Conservation (phyloP, 2,113 vertebrate species). For the Phyllostomus discolor region DNA sequence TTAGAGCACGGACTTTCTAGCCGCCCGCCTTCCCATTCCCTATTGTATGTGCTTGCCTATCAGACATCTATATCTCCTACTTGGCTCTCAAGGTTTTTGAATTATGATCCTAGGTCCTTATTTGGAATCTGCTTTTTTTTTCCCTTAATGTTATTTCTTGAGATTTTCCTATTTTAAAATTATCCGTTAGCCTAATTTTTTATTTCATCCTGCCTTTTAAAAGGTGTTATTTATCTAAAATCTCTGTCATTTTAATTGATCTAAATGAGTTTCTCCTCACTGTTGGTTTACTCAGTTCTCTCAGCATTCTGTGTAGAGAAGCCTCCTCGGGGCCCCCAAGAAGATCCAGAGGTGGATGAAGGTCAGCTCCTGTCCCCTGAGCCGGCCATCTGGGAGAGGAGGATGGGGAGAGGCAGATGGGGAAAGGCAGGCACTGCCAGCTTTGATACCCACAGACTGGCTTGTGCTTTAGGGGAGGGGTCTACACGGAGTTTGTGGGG, state of each 20-base stretch:
- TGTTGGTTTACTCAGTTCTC: neutral
- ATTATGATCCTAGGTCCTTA: neutral
- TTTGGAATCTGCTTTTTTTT: constrained; percentile 25
- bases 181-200: constrained; percentile 1
- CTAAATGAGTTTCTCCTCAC: neutral
- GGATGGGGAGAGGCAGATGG: neutral
- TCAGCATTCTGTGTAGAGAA: neutral
- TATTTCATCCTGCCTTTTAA: constrained; percentile 44
- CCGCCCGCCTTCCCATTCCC: neutral
- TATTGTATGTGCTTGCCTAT: neutral
- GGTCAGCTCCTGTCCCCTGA: neutral
- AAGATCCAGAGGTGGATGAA: neutral
- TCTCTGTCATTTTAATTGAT: neutral
- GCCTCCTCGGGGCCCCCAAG: neutral
- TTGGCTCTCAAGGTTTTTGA: neutral
- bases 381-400: neutral
- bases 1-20: neutral
- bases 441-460: neutral
- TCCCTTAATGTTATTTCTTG: neutral
- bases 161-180: constrained; percentile 42
- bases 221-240: constrained; percentile 1
- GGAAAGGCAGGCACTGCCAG: neutral
- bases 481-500: neutral
- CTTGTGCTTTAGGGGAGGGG: neutral
- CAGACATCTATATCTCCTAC: neutral